Conservation (phyloP, 1,140 invertebrate species). For the Berghia stephanieae region DNA sequence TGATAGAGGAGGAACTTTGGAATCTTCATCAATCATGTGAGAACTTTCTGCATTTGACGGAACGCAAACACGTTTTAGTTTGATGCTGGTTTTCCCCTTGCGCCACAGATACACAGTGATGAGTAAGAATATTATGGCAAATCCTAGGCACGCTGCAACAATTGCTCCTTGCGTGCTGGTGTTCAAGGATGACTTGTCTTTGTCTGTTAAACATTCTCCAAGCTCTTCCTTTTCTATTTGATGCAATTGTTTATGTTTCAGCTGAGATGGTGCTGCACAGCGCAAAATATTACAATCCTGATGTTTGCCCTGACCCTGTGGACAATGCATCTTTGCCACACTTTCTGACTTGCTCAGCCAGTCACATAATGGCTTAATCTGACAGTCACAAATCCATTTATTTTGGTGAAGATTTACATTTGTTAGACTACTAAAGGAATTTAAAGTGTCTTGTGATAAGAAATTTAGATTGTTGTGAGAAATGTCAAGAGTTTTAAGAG, state of each 20-base stretch:
- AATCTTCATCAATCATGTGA: constrained; percentile 25
- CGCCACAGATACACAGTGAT: constrained; percentile 40
- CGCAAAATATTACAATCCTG: constrained; percentile 34
- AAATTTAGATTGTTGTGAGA: constrained; percentile 47
- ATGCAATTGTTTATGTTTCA: constrained; percentile 25
- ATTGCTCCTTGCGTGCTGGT: constrained; percentile 41
- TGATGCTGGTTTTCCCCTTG: constrained; percentile 30
- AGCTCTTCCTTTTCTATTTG: constrained; percentile 35
- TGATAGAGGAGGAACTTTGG: constrained; percentile 37
- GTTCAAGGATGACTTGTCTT: background rate
- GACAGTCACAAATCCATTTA: constrained; percentile 51
- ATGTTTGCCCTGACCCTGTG: background rate
- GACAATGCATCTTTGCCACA: constrained; percentile 31
- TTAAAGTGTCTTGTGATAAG: constrained; percentile 38
- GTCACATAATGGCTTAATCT: constrained; percentile 43
- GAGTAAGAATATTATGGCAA: constrained; percentile 36
- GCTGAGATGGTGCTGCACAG: constrained; percentile 32
- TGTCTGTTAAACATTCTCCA: constrained; percentile 25
- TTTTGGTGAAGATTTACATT: constrained; percentile 44
- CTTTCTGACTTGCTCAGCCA: constrained; percentile 36
- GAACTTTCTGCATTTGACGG: constrained; percentile 28
- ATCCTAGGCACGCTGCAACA: constrained; percentile 36
- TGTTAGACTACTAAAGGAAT: constrained; percentile 35
- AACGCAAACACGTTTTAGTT: constrained; percentile 29
- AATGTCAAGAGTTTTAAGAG: constrained; percentile 42